These are phyloP conservation scores for Eucera pruinosa DNA, from an alignment of 2,888 invertebrate species.

Conservation along the genomic window DNA sequence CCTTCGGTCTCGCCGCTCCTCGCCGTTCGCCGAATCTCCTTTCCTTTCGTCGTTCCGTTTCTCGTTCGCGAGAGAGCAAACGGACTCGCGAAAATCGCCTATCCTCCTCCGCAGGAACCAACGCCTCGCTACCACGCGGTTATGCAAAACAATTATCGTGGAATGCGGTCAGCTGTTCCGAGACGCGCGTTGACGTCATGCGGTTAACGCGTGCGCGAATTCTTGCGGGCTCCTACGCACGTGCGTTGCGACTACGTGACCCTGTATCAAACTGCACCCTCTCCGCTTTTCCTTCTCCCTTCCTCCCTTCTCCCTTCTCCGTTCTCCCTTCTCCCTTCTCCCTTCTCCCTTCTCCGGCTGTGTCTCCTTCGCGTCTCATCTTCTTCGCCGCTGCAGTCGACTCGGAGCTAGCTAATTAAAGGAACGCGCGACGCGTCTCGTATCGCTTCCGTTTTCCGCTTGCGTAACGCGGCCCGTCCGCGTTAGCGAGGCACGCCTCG, in stretches of 20 bases:
- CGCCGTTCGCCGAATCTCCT: no score
- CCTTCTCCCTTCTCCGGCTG: not conserved
- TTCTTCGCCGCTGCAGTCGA: not conserved
- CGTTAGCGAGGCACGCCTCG: slow-evolving; percentile 39
- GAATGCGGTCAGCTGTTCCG: slow-evolving; percentile 84
- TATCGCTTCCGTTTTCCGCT: slow-evolving; percentile 60
- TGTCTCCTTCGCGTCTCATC: not conserved
- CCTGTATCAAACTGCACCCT: slow-evolving; percentile 31
- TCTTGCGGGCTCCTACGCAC: slow-evolving; percentile 62
- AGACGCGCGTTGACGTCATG: slow-evolving; percentile 78
- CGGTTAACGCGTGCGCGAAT: slow-evolving; percentile 67
- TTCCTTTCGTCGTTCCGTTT: not conserved
- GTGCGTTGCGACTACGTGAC: slow-evolving; percentile 46
- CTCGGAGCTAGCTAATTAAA: slow-evolving; percentile 29
- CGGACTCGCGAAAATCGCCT: slow-evolving; percentile 23
- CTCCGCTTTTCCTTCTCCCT: not conserved
- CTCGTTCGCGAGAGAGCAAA: no score
- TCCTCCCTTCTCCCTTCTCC: not conserved
- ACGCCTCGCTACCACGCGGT: slow-evolving; percentile 67
- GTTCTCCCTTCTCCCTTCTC: not conserved
- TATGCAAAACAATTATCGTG: slow-evolving; percentile 83
- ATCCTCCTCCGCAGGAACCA: slow-evolving; percentile 22
- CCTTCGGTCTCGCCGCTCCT: slow-evolving; percentile 11
- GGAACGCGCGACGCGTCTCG: slow-evolving; percentile 41
- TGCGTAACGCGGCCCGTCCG: slow-evolving; percentile 34